Base-by-base conservation (phyloP, 2,113 vertebrate genomes). In the Pseudorectes ferrugineus region DNA sequence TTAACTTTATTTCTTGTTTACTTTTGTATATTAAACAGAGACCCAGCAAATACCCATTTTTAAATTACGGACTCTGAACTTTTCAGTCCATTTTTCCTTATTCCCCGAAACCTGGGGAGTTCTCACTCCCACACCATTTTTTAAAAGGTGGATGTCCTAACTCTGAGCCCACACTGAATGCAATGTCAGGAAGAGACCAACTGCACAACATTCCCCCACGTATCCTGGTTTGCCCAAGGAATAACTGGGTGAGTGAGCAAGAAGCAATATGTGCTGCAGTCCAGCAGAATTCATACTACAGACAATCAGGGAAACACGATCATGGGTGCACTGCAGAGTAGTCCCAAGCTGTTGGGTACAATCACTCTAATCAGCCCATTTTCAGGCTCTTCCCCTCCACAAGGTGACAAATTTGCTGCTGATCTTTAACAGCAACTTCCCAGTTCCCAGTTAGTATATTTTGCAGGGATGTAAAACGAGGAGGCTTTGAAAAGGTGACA, bases 161-260 rank as follows among this genome's bases (percentile, higher is more conserved):
- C 35, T 85, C 57, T 19, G 14, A 12, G 40, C n/a, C 15, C 9
- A 10, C 18, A 25, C n/a, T 24, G 59, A 76, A 70, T 6, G 6
- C 9, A 67, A 12, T 2, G 12, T 26, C 24, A 59, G 26, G 26
- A 71, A 63, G 21, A 49, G 52, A 75, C 7, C 18, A 86, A 35
- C 11, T 61, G 31, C 31, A 55, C 35, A 63, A 23, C 14, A 31
- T n/a, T 40, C 9, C 16, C 22, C 36, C 7, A 22, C 0, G 0
- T 18, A 70, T 40, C 38, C 19, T 46, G 6, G 25, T 85, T 82
- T 48, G n/a, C 58, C 15, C 58, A 65, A 65, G 45, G 36, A 78
- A 28, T 10, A 42, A 51, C 1, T 1, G 43, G 2, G 22, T 33
- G 26, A 43, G 31, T 2, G 1, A 93, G 54, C 11, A 65, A 76